These are phyloP conservation scores for Carapus acus DNA, from an alignment of 2,797 vertebrate species.

Conservation along the genomic window DNA sequence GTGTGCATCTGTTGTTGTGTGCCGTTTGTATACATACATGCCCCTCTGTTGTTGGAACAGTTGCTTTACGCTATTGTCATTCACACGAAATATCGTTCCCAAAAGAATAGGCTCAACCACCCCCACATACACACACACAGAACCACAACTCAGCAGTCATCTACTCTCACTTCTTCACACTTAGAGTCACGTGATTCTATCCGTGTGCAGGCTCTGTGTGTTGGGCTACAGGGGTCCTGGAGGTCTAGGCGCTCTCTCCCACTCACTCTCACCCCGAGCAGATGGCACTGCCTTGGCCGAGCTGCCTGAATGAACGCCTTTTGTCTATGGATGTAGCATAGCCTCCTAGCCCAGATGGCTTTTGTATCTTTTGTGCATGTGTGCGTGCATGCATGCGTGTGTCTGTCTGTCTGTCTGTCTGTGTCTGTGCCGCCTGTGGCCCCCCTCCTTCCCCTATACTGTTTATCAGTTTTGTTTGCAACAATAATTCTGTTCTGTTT, in stretches of 20 bases:
- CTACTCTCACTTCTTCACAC: conserved; percentile 52
- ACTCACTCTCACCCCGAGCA: conserved; percentile 65
- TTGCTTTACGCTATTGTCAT: conserved; percentile 49
- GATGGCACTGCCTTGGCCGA: conserved; percentile 64
- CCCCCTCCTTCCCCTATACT: conserved; percentile 51
- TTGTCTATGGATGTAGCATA: conserved; percentile 69
- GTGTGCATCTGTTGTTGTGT: conserved; percentile 45
- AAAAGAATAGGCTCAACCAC: conserved; percentile 11
- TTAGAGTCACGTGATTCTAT: conserved; percentile 39
- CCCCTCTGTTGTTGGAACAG: conserved; percentile 51
- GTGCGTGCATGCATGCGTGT: conserved; percentile 57
- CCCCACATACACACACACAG: conserved; percentile 1
- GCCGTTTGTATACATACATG: conserved; percentile 34
- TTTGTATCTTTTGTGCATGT: conserved; percentile 71
- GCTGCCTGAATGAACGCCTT: conserved; percentile 58
- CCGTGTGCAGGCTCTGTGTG: conserved; percentile 30
- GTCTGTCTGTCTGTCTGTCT: conserved; percentile 58
- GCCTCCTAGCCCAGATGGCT: conserved; percentile 72
- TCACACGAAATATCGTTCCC: conserved; percentile 58
- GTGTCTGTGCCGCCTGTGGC: conserved; percentile 54
- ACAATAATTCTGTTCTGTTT: no score
- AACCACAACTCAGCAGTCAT: conserved; percentile 20
- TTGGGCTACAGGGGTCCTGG: conserved; percentile 36
- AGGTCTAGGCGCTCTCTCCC: conserved; percentile 57
- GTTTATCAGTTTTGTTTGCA: no score